Conservation (phyloP, 2,797 vertebrate genomes). For the Acanthurus tractus region DNA sequence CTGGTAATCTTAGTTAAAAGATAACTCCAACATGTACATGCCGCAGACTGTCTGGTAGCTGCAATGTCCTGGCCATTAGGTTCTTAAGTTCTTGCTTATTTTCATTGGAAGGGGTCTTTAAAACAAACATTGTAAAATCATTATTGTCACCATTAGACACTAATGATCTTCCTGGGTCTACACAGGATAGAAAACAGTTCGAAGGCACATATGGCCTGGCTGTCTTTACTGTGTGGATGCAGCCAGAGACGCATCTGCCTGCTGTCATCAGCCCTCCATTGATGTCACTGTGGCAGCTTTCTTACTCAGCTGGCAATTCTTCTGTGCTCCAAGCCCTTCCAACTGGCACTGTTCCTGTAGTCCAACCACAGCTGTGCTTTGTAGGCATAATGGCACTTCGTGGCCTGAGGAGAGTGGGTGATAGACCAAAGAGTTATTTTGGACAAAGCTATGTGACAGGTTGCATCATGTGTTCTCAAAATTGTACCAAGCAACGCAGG, state of each 20-base stretch:
- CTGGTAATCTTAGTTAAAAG: too few relatives aligned
- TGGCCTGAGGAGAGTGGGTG: constrained; percentile 25
- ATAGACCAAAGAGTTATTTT: constrained; percentile 66
- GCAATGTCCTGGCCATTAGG: too few relatives aligned
- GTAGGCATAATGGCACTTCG: constrained; percentile 41
- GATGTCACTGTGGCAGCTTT: constrained; percentile 45
- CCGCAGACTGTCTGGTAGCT: too few relatives aligned
- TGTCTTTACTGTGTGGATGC: constrained; percentile 11
- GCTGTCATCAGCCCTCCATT: constrained; percentile 41
- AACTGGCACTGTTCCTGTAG: constrained; percentile 30
- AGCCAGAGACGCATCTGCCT: constrained; percentile 39
- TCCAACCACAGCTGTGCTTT: constrained; percentile 66
- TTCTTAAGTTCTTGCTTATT: too few relatives aligned
- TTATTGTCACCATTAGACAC: not conserved
- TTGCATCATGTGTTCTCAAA: constrained; percentile 67
- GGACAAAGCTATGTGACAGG: constrained; percentile 60
- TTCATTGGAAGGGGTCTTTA: not conserved
- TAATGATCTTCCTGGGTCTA: not conserved
- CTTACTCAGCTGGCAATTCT: constrained; percentile 39
- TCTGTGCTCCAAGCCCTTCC: constrained; percentile 22
- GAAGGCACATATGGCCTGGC: not conserved
- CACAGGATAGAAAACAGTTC: constrained; percentile 10
- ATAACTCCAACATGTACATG: too few relatives aligned
- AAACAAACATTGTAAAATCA: not conserved
- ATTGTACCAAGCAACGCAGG: constrained; percentile 36